Evolutionary conservation across 2,888 invertebrate genomes (phyloP), one percentile per base, ranked within the genome.

Genomic region (Hydrotaea cyrtoneurina): DNA sequence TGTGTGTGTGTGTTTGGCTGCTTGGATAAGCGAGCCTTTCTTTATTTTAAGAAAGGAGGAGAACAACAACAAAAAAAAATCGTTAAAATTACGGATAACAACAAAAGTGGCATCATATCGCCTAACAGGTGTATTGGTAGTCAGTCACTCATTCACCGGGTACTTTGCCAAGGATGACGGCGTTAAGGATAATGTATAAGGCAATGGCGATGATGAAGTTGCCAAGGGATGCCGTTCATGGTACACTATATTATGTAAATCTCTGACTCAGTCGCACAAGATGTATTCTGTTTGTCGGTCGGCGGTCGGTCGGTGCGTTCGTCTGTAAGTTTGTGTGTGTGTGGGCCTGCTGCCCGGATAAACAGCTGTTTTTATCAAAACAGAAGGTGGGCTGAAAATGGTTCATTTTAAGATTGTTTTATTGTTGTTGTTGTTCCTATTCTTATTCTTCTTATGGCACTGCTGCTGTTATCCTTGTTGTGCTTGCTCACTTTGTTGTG

Each of bases 291-390:
- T 2, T 26, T 55, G 26, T 23, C 15, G 10, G 23, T 26, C 13
- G 1, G 17, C 17, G 1, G 39, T 10, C 39, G 7, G 31, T 31
- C 31, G 31, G 31, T 39, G 39, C 11, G 11, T 39, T 1, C 1
- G 39, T 10, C 39, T 39, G 39, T 10, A 4, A 7, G 3, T 31
- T 31, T 7, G 1, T 39, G 7, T 3, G 10, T 3, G 39, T 8
- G 39, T 21, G 46, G 23, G 23, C 19, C 69, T 23, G n/a, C 19
- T 66, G 17, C 66, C 11, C 31, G 62, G 69, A 77, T 81, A 77
- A 81, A 81, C 76, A 81, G 77, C 72, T 81, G 81, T 81, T 80
- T 31, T 72, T 73, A 72, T 72, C 39, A 43, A 72, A 64, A 53
- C 72, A 73, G 73, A 21, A 62, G 78, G 36, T 39, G 36, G 26